Base-by-base conservation (phyloP, 2,888 invertebrate genomes). In the Drosophila trichaetosa region DNA sequence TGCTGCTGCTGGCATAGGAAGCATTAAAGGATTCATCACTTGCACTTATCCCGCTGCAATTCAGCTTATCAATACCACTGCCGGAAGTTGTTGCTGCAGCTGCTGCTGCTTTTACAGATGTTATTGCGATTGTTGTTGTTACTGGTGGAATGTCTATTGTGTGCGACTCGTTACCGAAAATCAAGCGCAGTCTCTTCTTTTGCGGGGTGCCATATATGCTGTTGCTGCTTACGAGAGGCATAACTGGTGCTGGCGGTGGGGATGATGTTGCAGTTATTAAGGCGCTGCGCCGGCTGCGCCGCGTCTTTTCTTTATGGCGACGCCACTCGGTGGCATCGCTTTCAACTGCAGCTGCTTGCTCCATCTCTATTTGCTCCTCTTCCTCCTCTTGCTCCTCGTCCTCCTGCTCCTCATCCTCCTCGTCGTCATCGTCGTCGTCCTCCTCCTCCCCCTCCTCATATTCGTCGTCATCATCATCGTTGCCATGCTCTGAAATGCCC, bases 161-260 rank as follows among this genome's bases (percentile, higher is more conserved):
- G 91, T 96, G 96, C 91, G 97, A 96, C 93, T 98, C 98, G 93
- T 97, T 97, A 84, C 98, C 97, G 91, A 98, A 96, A 90, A 97
- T 97, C 91, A 98, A 94, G 91, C 97, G 95, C 92, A 98, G 94
- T 90, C 98, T 95, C 94, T 98, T 98, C 95, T 96, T 96, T 59
- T 96, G 95, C 77, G 96, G 96, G 89, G 95, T 94, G 80, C 95
- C 94, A 57, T 87, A 88, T 40, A 90, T 80, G 79, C 67, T 58
- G 66, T 56, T 70, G 66, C 48, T 74, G 54, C 60, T 54, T 8
- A 65, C 46, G 46, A 53, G 21, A 11, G 56, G 49, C 11, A 61
- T n/a, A 56, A 38, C 3, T 54, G 52, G 7, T 29, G 62, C 18
- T 29, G 62, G 40, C n/a, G 54, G 40, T 69, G 65, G 40, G 59